Conservation (phyloP, 2,888 invertebrate species). For the Copidosoma aretas region DNA sequence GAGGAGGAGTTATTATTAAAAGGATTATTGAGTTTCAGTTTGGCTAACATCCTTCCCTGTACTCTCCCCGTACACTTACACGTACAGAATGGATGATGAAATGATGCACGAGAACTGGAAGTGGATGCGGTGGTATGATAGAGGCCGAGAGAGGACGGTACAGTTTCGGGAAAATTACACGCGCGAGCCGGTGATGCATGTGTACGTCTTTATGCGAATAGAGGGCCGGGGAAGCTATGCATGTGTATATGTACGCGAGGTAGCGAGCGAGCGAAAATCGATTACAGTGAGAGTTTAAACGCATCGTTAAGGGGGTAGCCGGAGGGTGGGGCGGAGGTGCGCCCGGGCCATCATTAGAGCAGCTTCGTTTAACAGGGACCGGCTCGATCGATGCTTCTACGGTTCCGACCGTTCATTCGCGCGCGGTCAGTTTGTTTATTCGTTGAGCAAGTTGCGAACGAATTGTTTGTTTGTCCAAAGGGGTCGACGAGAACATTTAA, state of each 20-base stretch:
- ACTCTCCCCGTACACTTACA: not conserved
- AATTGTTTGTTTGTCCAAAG: no score
- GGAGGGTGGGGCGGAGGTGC: not conserved
- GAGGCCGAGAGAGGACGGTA: not conserved
- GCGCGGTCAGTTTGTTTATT: no score
- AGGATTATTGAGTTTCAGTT: slow-evolving; percentile 3
- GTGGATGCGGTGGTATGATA: not conserved
- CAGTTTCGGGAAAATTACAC: not conserved
- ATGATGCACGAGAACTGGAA: slow-evolving; percentile 19
- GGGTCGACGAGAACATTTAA: no score
- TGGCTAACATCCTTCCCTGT: not conserved
- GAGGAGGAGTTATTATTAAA: not conserved
- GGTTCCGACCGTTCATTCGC: no score
- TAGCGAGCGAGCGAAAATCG: slow-evolving; percentile 16
- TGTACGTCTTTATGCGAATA: not conserved
- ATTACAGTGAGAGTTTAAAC: slow-evolving; percentile 29
- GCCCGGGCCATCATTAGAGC: slow-evolving; percentile 27
- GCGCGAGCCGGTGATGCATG: not conserved
- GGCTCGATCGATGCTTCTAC: slow-evolving; percentile 4
- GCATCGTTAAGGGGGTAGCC: slow-evolving; percentile 21
- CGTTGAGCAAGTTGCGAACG: no score
- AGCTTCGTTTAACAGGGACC: slow-evolving; percentile 16
- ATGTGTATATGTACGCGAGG: not conserved
- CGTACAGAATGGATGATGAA: slow-evolving; percentile 24
- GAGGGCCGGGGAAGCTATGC: not conserved